phyloP scores from a whole-genome alignment of 2,888 invertebrate genomes.

The Teleiodes luculella region DNA sequence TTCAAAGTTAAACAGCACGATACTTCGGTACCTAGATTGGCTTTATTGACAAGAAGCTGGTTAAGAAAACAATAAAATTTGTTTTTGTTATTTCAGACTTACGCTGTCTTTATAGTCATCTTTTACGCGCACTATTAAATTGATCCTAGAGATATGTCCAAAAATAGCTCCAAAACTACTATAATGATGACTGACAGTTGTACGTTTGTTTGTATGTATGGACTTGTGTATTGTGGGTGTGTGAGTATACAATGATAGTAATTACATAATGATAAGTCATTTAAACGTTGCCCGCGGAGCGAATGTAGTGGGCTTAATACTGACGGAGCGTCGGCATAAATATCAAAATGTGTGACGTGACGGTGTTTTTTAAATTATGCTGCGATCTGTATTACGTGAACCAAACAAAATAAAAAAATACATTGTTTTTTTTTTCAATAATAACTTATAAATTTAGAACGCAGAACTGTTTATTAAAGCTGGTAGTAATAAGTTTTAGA shows the following conservation, averaged over 20 bases:
- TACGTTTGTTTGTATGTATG: slow-evolving; percentile 23
- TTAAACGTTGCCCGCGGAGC: slow-evolving; percentile 70
- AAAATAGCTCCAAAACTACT: slow-evolving; percentile 10
- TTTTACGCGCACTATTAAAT: too few relatives aligned
- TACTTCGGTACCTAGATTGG: too few relatives aligned
- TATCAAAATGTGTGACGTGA: neutral
- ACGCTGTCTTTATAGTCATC: too few relatives aligned
- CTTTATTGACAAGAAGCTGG: too few relatives aligned
- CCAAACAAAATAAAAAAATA: neutral
- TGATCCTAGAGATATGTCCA: neutral
- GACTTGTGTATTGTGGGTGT: slow-evolving; percentile 29
- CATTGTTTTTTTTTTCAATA: too few relatives aligned
- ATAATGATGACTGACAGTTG: slow-evolving; percentile 39
- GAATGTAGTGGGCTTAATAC: slow-evolving; percentile 57
- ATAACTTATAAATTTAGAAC: too few relatives aligned
- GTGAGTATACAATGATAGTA: slow-evolving; percentile 71
- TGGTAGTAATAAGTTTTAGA: too few relatives aligned
- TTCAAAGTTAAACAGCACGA: too few relatives aligned
- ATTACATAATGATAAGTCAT: slow-evolving; percentile 78
- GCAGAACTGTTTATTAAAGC: too few relatives aligned
- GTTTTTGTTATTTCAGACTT: too few relatives aligned
- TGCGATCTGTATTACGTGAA: neutral
- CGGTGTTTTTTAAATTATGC: neutral
- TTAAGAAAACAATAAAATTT: too few relatives aligned
- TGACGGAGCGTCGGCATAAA: slow-evolving; percentile 46